Evolutionary conservation across 2,888 invertebrate genomes (phyloP), one percentile per base, ranked within the genome.

Genomic region (Orthonevra nobilis): DNA sequence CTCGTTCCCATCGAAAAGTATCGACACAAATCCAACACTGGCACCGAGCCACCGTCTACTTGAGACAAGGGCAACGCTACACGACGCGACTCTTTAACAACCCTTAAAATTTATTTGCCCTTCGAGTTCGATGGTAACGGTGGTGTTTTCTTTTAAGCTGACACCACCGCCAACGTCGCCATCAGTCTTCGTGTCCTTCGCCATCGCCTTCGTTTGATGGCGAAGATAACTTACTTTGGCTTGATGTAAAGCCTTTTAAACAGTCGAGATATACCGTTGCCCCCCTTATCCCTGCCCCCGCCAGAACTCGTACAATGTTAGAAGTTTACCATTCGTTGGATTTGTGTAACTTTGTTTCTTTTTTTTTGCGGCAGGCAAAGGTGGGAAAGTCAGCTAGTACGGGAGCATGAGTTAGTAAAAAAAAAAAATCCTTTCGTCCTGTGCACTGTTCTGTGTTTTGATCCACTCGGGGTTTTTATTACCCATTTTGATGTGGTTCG

Each of bases 381-480:
- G 73, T 44, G 63, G n/a, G 34, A 58, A 68, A 66, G 77, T 72
- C 42, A 68, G 66, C n/a, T n/a, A n/a, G 48, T 56, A 44, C 61
- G n/a, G n/a, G n/a, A 68, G 73, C 61, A 79, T 66, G 68, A 79
- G 79, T 73, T 79, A 79, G 73, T 79, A 79, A n/a, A n/a, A n/a
- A n/a, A n/a, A n/a, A n/a, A n/a, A n/a, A n/a, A 73, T 79, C 61
- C 79, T 50, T 73, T 68, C 30, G 73, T 66, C 73, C 36, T 52
- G 50, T 42, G 64, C 64, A 44, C 66, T 4, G 23, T 44, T 32
- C 34, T 38, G 19, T 64, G 58, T 70, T n/a, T n/a, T 77, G 64
- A 70, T 58, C 63, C 52, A 77, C 44, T 58, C 34, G 17, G 50
- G 44, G 50, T 69, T 61, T 69, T 63, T 63, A 32, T 60, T 64